Percentiles rank a stretch among this genome's conserved stretches.
These are phyloP conservation scores for Lycia hirtaria DNA, from an alignment of 2,888 invertebrate genomes.

Conservation along the genomic window DNA sequence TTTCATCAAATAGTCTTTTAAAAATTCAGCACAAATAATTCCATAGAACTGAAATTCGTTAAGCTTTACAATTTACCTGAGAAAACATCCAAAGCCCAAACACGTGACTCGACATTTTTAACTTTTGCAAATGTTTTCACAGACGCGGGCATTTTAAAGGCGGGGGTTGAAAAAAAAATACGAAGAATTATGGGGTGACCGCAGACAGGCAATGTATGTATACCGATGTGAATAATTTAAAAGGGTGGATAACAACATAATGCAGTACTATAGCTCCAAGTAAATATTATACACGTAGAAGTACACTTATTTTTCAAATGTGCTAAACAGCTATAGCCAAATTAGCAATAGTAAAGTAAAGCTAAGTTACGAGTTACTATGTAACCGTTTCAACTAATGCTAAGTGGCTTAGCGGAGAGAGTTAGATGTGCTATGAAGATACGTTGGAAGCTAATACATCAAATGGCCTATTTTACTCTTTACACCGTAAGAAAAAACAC, in stretches of 20 bases:
- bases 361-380: no score
- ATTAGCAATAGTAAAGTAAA: no score
- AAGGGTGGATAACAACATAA: conserved; percentile 35
- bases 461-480: no score
- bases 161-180: conserved; percentile 49
- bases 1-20: no score
- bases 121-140: conserved; percentile 42
- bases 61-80: conserved; percentile 37
- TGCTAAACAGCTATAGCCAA: no score
- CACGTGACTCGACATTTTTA: conserved; percentile 35
- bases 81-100: conserved; percentile 24
- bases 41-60: conserved; percentile 39
- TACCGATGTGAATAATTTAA: conserved; percentile 71
- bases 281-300: not conserved
- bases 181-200: conserved; percentile 59
- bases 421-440: no score
- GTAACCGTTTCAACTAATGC: no score
- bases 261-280: conserved; percentile 7
- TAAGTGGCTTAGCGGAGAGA: no score
- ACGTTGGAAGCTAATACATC: no score
- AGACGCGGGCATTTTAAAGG: conserved; percentile 51
- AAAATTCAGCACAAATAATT: not conserved
- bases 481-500: no score
- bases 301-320: not conserved
- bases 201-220: conserved; percentile 64